phyloP scores from a whole-genome alignment of 2,113 vertebrate genomes.

The Micromys minutus region DNA sequence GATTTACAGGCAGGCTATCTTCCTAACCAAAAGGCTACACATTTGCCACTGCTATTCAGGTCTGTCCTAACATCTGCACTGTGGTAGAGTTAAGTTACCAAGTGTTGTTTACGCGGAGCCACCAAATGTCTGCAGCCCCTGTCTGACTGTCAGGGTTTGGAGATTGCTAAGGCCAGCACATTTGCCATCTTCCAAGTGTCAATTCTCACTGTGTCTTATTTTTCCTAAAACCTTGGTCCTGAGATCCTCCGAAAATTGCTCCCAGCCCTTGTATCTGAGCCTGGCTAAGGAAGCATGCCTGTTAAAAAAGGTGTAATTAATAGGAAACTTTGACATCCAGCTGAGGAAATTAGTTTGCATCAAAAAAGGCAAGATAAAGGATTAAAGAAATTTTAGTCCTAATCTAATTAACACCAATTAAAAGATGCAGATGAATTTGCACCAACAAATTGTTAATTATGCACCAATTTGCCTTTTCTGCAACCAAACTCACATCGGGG shows the following conservation, averaged over 20 bases:
- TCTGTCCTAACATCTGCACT: constrained; percentile 10
- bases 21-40: constrained; percentile 22
- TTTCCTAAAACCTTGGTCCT: constrained; percentile 43
- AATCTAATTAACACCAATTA: constrained; percentile 96
- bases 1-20: constrained; percentile 63
- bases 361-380: constrained; percentile 89
- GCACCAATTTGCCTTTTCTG: constrained; percentile 89
- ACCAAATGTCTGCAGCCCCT: constrained; percentile 47
- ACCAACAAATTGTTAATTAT: constrained; percentile 93
- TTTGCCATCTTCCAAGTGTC: constrained; percentile 45
- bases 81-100: not conserved
- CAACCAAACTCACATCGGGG: constrained; percentile 77
- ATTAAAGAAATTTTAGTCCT: constrained; percentile 91
- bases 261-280: constrained; percentile 58
- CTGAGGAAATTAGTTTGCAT: constrained; percentile 91
- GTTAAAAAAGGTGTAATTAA: constrained; percentile 92
- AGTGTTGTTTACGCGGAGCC: constrained; percentile 44
- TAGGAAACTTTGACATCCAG: constrained; percentile 88
- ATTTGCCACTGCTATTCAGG: constrained; percentile 39
- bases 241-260: constrained; percentile 32
- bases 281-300: constrained; percentile 54
- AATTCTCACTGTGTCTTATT: constrained; percentile 58
- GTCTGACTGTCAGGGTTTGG: not conserved
- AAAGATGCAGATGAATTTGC: constrained; percentile 91
- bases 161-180: not conserved